Percentiles rank a stretch among this genome's conserved stretches.
These are phyloP conservation scores for human (Homo sapiens) DNA, from an alignment of 2,113 vertebrate genomes.

Conservation along the genomic window DNA sequence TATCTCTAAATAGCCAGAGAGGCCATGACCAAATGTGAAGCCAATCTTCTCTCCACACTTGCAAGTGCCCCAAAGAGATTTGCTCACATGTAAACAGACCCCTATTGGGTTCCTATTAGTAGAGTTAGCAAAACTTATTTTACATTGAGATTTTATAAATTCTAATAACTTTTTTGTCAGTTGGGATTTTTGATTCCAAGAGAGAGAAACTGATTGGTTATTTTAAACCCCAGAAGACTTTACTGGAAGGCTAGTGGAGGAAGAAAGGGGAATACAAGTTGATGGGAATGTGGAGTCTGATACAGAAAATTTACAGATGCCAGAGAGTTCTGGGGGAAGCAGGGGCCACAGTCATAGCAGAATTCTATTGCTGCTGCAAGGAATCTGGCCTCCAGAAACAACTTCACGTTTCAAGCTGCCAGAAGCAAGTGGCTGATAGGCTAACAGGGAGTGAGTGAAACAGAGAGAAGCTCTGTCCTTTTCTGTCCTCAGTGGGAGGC, in stretches of 20 bases:
- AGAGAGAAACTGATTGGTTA: conserved; percentile 3
- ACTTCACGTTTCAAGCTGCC: not conserved
- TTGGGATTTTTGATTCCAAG: conserved; percentile 34
- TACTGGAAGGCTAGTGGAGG: not conserved
- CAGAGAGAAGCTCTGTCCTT: not conserved
- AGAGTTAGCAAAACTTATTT: conserved; percentile 46
- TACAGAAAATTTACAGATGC: not conserved
- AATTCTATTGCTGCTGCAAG: not conserved
- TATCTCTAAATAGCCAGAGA: conserved; percentile 69
- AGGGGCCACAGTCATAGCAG: not conserved
- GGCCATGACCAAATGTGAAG: conserved; percentile 56
- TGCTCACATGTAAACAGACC: conserved; percentile 59
- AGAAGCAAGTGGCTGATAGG: not conserved
- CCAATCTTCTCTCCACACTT: conserved; percentile 58
- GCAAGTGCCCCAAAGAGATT: conserved; percentile 54
- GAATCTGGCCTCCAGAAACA: not conserved
- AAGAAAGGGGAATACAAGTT: not conserved
- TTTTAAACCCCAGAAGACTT: conserved; percentile 41
- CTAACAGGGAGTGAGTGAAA: not conserved
- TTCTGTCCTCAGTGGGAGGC: not conserved
- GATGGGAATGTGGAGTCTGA: not conserved
- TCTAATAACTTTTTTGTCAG: conserved; percentile 41
- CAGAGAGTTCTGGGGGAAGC: not conserved
- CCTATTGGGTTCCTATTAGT: conserved; percentile 46
- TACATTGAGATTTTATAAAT: conserved; percentile 53